Conservation (phyloP, 2,888 invertebrate genomes). For the Calliopum simillimum region DNA sequence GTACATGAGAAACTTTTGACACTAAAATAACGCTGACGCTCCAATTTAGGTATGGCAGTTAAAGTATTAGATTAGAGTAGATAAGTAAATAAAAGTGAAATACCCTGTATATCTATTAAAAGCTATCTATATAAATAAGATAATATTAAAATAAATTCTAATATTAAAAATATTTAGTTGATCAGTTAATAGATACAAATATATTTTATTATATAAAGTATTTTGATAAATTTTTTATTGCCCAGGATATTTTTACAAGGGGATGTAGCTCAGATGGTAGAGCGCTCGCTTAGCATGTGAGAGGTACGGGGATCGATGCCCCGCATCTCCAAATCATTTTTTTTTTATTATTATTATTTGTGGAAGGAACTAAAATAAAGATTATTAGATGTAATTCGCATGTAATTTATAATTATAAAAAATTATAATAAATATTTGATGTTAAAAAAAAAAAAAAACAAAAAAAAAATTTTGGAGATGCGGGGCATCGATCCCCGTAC, state of each 20-base stretch:
- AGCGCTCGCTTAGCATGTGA: constrained; percentile 69
- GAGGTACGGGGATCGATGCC: constrained; percentile 68
- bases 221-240: not conserved
- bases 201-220: not conserved
- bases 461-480: constrained; percentile 57
- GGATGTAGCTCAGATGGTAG: constrained; percentile 69
- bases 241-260: constrained; percentile 45
- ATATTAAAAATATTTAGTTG: too few species aligned
- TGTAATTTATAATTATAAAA: constrained; percentile 25
- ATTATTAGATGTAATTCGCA: too few species aligned
- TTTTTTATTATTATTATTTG: constrained; percentile 21
- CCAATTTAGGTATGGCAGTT: too few species aligned
- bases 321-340: constrained; percentile 62
- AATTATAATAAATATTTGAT: constrained; percentile 2
- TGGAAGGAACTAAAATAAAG: too few species aligned
- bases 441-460: not conserved
- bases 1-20: too few species aligned
- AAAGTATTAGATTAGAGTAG: too few species aligned
- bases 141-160: too few species aligned
- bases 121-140: too few species aligned
- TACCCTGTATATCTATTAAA: too few species aligned
- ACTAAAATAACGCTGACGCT: too few species aligned
- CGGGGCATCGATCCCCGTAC: constrained; percentile 68
- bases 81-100: too few species aligned
- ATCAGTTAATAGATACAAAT: too few species aligned